Evolutionary conservation across 1,140 invertebrate species (phyloP), one percentile per base, ranked within the genome.

Genomic region (Holcopasites calliopsidis): DNA sequence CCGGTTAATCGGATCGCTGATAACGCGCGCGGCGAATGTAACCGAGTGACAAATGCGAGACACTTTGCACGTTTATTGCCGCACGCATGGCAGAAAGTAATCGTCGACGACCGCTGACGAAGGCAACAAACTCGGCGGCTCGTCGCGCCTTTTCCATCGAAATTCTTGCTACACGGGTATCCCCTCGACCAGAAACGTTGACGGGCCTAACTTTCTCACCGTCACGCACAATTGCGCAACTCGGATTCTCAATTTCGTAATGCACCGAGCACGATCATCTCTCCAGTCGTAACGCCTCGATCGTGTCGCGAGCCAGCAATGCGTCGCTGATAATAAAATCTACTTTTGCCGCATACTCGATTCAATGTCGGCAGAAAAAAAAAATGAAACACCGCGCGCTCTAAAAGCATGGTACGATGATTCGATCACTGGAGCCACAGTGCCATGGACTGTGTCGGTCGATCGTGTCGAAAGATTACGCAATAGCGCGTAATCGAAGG

Each of bases 211-310:
- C 61, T 64, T 23, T 33, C 0, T 18, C 38, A n/a, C 1, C 35
- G 35, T 81, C 55, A 64, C 69, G 50, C 28, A 35, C 58, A 4
- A 26, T 82, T 82, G 69, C 79, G 75, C 58, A 82, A 82, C 62
- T 10, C 50, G 16, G 40, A 40, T 72, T 18, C 62, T 57, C 55
- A 52, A 21, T 80, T 77, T 77, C 49, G 52, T 57, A 77, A 81
- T 55, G 55, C 40, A 47, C 68, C 54, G 69, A 60, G 21, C 73
- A 40, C 28, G 64, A 57, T 77, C 47, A 35, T 65, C 38, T 60
- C 11, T 23, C 3, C 35, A 18, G 8, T 10, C n/a, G 3, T 11
- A 47, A 47, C 33, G n/a, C 35, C 50, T 13, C 40, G 62, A 60
- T 80, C 52, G 31, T 44, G 11, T 33, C n/a, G 50, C 42, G 49